Conservation (phyloP, 2,113 vertebrate species). For the Mustelus asterias region DNA sequence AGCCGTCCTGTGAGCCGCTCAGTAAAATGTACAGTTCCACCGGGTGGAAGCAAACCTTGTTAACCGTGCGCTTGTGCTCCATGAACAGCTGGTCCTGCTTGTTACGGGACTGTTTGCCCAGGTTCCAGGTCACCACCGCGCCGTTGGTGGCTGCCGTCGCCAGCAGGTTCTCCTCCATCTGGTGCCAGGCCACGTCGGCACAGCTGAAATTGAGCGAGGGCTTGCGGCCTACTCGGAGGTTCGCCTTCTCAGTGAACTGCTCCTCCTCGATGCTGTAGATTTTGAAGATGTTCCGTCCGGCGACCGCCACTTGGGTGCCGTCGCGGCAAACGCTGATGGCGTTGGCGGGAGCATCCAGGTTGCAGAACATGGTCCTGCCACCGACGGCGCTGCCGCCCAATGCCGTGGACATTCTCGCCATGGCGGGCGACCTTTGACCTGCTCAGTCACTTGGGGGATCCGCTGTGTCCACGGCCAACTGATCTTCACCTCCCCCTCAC, state of each 20-base stretch:
- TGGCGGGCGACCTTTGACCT: slow-evolving; percentile 40
- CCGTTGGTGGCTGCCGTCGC: slow-evolving; percentile 39
- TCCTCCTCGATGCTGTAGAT: slow-evolving; percentile 33
- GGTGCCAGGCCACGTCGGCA: slow-evolving; percentile 39
- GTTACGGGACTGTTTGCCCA: slow-evolving; percentile 31
- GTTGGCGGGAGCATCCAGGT: slow-evolving; percentile 88
- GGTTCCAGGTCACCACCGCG: slow-evolving; percentile 38
- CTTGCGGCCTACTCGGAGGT: slow-evolving; percentile 36
- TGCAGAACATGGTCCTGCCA: slow-evolving; percentile 90
- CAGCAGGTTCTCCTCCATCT: slow-evolving; percentile 34
- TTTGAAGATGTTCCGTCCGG: slow-evolving; percentile 36
- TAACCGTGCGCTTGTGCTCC: slow-evolving; percentile 38
- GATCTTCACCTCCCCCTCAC: not conserved
- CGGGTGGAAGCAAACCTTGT: slow-evolving; percentile 38
- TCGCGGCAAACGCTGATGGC: slow-evolving; percentile 59
- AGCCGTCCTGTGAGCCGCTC: slow-evolving; percentile 37
- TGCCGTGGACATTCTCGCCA: slow-evolving; percentile 82
- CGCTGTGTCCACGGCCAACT: not conserved
- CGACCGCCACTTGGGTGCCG: slow-evolving; percentile 22
- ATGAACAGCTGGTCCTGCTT: slow-evolving; percentile 38
- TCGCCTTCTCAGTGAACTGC: not conserved
- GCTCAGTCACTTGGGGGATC: not conserved
- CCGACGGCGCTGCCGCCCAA: slow-evolving; percentile 70
- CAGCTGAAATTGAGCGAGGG: slow-evolving; percentile 36
- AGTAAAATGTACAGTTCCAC: slow-evolving; percentile 15